These are phyloP conservation scores for Stomorhina lunata DNA, from an alignment of 2,888 invertebrate species.

Conservation along the genomic window DNA sequence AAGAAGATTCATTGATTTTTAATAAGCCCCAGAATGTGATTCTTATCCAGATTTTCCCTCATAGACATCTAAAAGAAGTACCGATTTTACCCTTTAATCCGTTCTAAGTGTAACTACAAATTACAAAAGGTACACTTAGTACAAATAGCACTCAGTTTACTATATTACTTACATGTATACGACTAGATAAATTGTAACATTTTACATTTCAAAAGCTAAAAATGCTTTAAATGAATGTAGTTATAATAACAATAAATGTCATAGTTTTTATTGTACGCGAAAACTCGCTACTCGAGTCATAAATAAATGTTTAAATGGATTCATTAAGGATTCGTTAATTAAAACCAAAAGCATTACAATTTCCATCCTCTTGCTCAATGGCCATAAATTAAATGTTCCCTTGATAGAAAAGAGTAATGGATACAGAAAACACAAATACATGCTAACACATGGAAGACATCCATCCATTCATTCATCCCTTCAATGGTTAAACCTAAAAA, in stretches of 20 bases:
- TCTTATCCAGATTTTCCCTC: no score
- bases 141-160: no score
- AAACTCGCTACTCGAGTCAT: slow-evolving; percentile 32
- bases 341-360: slow-evolving; percentile 68
- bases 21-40: no score
- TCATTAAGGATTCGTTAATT: slow-evolving; percentile 69
- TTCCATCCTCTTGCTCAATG: slow-evolving; percentile 6
- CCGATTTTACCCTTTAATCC: no score
- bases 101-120: no score
- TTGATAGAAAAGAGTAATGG: slow-evolving; percentile 33
- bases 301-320: slow-evolving; percentile 68
- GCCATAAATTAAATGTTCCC: slow-evolving; percentile 71
- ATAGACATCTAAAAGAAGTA: no score
- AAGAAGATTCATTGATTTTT: no score
- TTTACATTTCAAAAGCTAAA: neutral
- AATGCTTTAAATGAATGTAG: neutral
- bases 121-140: no score
- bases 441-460: slow-evolving; percentile 30
- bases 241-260: neutral
- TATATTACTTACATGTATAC: no score
- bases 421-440: no score
- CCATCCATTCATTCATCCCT: no score
- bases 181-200: no score
- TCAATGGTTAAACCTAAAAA: neutral
- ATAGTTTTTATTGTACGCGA: slow-evolving; percentile 14